Conservation (phyloP, 2,113 vertebrate genomes). For the Mustela lutreola region DNA sequence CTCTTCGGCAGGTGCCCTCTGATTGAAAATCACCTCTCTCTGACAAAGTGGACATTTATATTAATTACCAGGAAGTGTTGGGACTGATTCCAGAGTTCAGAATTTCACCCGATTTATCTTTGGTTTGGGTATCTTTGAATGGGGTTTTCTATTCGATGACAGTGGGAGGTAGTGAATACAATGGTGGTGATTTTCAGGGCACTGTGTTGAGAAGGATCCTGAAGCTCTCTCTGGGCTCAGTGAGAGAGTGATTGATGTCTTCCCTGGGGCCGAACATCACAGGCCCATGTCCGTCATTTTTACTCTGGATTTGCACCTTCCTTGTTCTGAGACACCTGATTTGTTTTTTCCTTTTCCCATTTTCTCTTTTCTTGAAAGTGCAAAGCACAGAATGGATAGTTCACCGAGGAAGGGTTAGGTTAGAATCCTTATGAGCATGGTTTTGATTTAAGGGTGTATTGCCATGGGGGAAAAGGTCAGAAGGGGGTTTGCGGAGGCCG, state of each 20-base stretch:
- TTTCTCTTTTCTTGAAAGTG: background rate
- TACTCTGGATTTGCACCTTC: background rate
- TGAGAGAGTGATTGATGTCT: background rate
- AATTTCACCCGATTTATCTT: background rate
- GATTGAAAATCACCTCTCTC: background rate
- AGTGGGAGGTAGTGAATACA: too few relatives aligned
- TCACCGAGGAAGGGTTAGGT: background rate
- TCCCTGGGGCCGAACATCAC: background rate
- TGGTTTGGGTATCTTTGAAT: background rate
- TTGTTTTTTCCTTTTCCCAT: background rate
- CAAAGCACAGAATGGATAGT: background rate
- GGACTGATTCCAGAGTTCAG: background rate
- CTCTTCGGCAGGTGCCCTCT: background rate
- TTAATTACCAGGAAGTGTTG: background rate
- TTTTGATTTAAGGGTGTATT: background rate
- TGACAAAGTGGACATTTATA: background rate
- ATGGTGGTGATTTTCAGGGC: background rate
- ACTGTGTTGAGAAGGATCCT: background rate
- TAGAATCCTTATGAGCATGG: background rate
- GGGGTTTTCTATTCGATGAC: background rate
- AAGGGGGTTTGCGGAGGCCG: background rate
- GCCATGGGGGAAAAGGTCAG: fast-evolving
- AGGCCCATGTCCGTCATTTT: fast-evolving
- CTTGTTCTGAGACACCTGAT: background rate
- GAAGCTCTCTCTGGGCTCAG: background rate